A percentile compares a stretch with the other conserved stretches of the same genome.
Evolutionary conservation across 1,140 invertebrate genomes (phyloP).

Genomic region (Pseudachorutes palmiensis): DNA sequence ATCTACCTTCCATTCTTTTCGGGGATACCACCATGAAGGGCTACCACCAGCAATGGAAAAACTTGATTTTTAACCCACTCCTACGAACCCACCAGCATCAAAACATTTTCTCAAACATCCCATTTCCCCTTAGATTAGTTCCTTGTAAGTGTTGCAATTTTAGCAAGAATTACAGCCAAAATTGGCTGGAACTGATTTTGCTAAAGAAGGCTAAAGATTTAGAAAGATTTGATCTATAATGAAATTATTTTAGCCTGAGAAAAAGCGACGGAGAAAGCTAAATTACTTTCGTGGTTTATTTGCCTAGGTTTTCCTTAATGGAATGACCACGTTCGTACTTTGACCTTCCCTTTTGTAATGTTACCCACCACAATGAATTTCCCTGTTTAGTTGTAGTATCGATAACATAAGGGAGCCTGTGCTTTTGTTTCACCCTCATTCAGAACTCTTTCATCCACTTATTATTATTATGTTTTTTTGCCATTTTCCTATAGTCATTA

Average conservation of each 20-base stretch:
- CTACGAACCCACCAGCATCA: background rate
- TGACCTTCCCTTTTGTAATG: background rate
- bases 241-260: too few species aligned
- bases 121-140: background rate
- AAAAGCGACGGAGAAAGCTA: background rate
- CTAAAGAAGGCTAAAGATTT: background rate
- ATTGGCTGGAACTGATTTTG: background rate
- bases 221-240: too few species aligned
- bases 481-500: background rate
- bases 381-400: background rate
- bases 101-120: background rate
- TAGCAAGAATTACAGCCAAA: background rate
- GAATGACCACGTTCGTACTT: background rate
- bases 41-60: background rate
- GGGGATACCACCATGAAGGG: slow-evolving; percentile 1
- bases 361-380: background rate
- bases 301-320: background rate
- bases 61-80: background rate
- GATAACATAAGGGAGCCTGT: background rate
- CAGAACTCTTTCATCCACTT: slow-evolving; percentile 10
- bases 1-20: background rate
- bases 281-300: too few species aligned
- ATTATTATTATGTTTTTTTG: slow-evolving; percentile 4
- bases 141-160: background rate
- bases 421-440: background rate